These are phyloP conservation scores for Cryptomyrus ogoouensis DNA, from an alignment of 2,113 vertebrate species.

Conservation along the genomic window DNA sequence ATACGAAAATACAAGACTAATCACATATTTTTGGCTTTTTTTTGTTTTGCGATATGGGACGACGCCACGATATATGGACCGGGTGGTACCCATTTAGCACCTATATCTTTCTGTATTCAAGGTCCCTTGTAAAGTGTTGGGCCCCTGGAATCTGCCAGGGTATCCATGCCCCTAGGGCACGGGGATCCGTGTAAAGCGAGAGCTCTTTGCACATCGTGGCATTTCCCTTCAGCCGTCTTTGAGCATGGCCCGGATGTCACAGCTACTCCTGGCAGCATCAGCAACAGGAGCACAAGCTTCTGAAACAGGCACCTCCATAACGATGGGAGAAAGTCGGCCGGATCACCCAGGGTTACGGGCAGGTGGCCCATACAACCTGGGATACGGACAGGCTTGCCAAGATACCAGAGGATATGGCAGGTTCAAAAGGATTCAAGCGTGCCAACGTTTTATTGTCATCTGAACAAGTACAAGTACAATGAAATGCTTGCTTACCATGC, in stretches of 20 bases:
- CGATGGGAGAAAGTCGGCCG: not conserved
- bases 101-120: not conserved
- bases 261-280: conserved; percentile 1
- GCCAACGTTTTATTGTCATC: not conserved
- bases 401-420: not conserved
- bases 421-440: not conserved
- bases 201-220: not conserved
- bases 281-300: not conserved
- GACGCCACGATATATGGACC: not conserved
- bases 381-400: not conserved
- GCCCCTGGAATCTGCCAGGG: not conserved
- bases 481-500: not conserved
- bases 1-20: not conserved
- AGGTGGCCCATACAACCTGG: not conserved
- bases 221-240: not conserved
- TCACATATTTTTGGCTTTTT: not conserved
- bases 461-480: not conserved
- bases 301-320: conserved; percentile 1
- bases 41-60: not conserved
- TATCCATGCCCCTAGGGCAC: not conserved
- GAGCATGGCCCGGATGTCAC: not conserved
- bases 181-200: no score
- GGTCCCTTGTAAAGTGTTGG: not conserved
- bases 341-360: not conserved
- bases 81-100: not conserved